Percentiles rank a stretch among this genome's conserved stretches.
Evolutionary conservation across 2,888 invertebrate species (phyloP).

Genomic region (Glyphotaelius pellucidus): DNA sequence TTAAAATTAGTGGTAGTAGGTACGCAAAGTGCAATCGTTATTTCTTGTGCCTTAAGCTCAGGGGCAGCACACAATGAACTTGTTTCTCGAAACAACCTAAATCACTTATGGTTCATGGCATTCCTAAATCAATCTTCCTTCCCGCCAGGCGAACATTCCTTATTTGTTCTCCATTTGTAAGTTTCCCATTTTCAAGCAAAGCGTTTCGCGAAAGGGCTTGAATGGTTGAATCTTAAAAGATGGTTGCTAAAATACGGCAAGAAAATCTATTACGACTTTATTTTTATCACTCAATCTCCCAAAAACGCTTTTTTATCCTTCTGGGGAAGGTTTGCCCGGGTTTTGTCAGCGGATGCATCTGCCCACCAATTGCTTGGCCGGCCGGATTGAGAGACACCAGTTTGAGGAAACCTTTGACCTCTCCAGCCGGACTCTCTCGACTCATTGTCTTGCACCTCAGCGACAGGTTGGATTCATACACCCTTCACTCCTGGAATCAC

Average conservation of each 20-base stretch:
- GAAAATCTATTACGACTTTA: background rate
- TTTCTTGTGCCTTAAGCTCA: background rate
- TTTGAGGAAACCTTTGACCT: no score
- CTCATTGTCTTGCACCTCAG: no score
- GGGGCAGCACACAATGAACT: background rate
- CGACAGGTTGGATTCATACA: no score
- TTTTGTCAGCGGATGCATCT: no score
- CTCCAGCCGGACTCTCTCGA: no score
- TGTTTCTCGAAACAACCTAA: conserved; percentile 16
- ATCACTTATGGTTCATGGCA: conserved; percentile 34
- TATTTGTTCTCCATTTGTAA: background rate
- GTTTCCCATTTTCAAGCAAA: conserved; percentile 12
- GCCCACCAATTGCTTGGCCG: no score
- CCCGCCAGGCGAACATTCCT: background rate
- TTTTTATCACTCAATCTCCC: background rate
- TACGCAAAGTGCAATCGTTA: background rate
- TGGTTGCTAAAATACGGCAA: background rate
- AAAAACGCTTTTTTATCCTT: background rate
- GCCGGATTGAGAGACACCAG: no score
- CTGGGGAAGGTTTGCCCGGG: no score
- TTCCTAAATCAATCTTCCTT: conserved; percentile 37
- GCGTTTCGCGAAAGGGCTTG: background rate
- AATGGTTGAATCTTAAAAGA: background rate
- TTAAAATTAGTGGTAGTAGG: no score
- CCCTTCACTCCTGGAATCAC: no score